Conservation (phyloP, 2,888 invertebrate species). For the Megaustenia siamemsis region DNA sequence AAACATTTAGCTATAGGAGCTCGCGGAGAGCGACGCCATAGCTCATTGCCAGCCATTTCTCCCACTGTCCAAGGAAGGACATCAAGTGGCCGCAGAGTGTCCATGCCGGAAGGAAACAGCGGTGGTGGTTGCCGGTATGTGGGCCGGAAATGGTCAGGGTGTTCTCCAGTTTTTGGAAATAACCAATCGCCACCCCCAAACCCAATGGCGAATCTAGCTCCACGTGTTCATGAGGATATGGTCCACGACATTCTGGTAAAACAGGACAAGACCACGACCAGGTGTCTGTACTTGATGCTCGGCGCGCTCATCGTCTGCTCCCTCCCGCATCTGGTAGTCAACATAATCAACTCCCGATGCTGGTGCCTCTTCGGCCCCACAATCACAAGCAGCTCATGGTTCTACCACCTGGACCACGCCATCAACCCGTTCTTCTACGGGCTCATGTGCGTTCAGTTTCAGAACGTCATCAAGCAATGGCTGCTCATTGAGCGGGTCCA, state of each 20-base stretch:
- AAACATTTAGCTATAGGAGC: constrained; percentile 44
- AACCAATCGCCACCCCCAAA: constrained; percentile 35
- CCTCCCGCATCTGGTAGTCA: constrained; percentile 68
- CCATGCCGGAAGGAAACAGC: constrained; percentile 50
- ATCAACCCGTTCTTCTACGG: constrained; percentile 73
- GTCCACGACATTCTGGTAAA: constrained; percentile 70
- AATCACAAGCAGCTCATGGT: constrained; percentile 62
- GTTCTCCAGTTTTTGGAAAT: constrained; percentile 27
- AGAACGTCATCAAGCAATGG: constrained; percentile 58
- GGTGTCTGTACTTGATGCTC: constrained; percentile 69
- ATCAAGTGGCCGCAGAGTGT: constrained; percentile 47
- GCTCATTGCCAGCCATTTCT: constrained; percentile 46
- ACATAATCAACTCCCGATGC: constrained; percentile 63
- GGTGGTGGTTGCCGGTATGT: constrained; percentile 54
- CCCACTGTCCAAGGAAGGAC: constrained; percentile 50
- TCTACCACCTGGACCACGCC: constrained; percentile 65
- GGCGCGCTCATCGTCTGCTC: constrained; percentile 68
- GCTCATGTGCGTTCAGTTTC: constrained; percentile 68
- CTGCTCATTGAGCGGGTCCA: constrained; percentile 49
- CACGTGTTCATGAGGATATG: constrained; percentile 62
- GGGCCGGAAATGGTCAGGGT: constrained; percentile 58
- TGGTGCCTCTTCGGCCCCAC: constrained; percentile 60
- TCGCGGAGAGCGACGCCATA: constrained; percentile 45
- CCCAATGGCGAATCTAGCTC: constrained; percentile 44
- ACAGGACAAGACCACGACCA: constrained; percentile 71